phyloP scores from a whole-genome alignment of 35 echinoderm and acorn worm genomes.

The Lytechinus pictus region DNA sequence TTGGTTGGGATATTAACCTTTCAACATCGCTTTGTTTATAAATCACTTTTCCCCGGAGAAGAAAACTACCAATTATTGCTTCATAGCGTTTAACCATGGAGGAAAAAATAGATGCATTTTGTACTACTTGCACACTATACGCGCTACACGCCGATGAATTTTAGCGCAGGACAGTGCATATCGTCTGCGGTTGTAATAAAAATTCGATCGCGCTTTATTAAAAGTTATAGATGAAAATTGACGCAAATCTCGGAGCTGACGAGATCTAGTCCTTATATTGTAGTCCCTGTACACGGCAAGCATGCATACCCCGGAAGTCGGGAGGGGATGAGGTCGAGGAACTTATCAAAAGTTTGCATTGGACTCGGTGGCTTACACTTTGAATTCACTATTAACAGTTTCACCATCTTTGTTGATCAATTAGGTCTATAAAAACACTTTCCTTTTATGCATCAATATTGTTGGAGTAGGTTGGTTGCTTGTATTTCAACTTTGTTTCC shows the following conservation, averaged over 20 bases:
- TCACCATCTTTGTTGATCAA: not conserved
- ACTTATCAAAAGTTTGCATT: not conserved
- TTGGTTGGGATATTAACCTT: not conserved
- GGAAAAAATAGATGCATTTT: not conserved
- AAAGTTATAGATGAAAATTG: not conserved
- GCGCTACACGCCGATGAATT: not conserved
- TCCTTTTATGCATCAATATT: no score
- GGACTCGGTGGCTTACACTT: no score
- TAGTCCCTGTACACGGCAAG: no score
- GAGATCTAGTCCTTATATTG: not conserved
- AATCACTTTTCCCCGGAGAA: not conserved
- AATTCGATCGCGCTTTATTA: not conserved
- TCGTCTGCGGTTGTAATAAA: not conserved
- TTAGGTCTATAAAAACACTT: not conserved
- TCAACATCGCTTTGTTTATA: slow-evolving; percentile 3
- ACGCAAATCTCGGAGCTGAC: not conserved
- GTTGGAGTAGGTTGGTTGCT: no score
- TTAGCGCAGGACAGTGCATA: not conserved
- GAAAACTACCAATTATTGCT: not conserved
- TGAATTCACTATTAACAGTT: not conserved
- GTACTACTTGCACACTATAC: not conserved
- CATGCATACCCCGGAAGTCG: not conserved
- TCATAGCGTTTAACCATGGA: not conserved
- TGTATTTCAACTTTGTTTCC: not conserved
- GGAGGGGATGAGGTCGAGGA: not conserved